phyloP scores from a whole-genome alignment of 2,888 invertebrate genomes.

The Eupithecia tripunctaria region DNA sequence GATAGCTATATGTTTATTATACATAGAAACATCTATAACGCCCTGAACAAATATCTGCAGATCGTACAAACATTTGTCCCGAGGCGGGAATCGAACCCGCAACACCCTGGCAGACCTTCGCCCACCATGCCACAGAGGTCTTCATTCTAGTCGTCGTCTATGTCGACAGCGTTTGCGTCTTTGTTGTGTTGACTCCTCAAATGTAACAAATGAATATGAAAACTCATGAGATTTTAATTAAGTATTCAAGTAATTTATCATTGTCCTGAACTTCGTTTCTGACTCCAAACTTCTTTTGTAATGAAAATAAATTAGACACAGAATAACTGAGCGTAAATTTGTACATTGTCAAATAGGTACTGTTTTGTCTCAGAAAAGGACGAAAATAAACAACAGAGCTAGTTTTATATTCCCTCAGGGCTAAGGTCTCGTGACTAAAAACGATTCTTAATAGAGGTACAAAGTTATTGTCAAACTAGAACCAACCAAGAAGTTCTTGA shows the following conservation, averaged over 20 bases:
- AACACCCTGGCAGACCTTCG: no score
- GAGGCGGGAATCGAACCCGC: no score
- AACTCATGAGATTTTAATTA: neutral
- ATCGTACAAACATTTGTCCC: no score
- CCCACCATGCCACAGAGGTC: no score
- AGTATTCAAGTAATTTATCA: neutral
- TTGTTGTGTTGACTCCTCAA: neutral
- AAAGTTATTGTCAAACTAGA: no score
- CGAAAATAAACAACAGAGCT: neutral
- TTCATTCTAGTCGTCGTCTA: no score
- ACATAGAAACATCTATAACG: no score
- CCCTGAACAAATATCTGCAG: no score
- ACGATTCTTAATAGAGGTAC: neutral
- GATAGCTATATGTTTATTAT: no score
- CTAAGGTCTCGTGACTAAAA: neutral
- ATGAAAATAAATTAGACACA: constrained; percentile 26
- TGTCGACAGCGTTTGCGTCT: no score
- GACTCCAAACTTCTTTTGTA: constrained; percentile 20
- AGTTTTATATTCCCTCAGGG: neutral
- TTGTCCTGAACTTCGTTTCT: constrained; percentile 20
- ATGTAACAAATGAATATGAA: neutral
- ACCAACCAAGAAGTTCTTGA: no score
- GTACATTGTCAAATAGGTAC: neutral
- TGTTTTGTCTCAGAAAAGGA: neutral
- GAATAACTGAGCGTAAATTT: neutral